Evolutionary conservation across 2,113 vertebrate species (phyloP), one percentile per base, ranked within the genome.

Genomic region (Scartelaos histophorus): DNA sequence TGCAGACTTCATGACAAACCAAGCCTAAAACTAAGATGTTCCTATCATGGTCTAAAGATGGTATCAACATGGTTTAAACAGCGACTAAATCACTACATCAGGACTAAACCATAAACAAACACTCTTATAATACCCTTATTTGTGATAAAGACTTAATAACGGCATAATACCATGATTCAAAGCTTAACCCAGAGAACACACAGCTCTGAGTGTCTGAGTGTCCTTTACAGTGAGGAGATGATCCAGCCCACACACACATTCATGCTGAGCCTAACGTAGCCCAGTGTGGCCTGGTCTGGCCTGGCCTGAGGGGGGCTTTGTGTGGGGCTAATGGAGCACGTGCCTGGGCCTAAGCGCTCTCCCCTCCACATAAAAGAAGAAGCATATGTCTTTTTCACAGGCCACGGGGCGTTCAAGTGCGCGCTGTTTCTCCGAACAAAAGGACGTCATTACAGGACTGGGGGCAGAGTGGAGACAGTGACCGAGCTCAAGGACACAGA

Each of bases 321-420:
- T 84, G 71, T 60, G 51, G 0, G 25, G 24, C 65, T 78, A 72
- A 81, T 81, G 69, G 69, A 29, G 74, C 67, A 71, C 66, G 82
- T 45, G 67, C 66, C 67, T 38, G 7, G n/a, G 51, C 77, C 73
- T 74, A 29, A 76, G 65, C n/a, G 35, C 74, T 17, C 58, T 78
- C 67, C 13, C 79, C 73, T 58, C 67, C 49, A 75, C 70, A 73
- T 64, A 61, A 54, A 58, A 58, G 56, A 58, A 58, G 56, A 58
- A 62, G 45, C 66, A 78, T 53, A 66, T 34, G 79, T 73, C 70
- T 34, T 25, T 15, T 67, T 73, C 70, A 68, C 64, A 13, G 57
- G 34, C 74, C 46, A 72, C 0, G 15, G 70, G 66, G 54, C 71
- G 6, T 66, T 71, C 25, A 25, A 58, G 5, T 58, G 67, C 17